A percentile compares a stretch with the other conserved stretches of the same genome.
Evolutionary conservation across 2,113 vertebrate genomes (phyloP).

Genomic region (Willisornis vidua): DNA sequence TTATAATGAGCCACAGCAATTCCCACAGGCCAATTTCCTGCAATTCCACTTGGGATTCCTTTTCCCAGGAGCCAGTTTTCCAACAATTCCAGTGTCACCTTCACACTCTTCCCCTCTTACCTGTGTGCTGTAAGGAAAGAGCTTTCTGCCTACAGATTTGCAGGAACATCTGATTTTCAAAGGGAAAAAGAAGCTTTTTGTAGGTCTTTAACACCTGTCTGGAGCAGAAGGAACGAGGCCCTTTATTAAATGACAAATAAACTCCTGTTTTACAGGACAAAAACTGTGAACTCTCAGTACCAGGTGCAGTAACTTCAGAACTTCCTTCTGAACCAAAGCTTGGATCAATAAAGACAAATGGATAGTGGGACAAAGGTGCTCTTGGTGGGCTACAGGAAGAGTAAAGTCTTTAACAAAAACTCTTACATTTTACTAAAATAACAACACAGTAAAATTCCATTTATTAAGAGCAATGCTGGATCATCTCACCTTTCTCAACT

Average conservation of each 20-base stretch:
- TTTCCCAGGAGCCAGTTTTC: neutral
- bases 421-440: neutral
- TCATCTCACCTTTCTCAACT: constrained; percentile 91
- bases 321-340: neutral
- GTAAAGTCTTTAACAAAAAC: neutral
- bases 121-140: neutral
- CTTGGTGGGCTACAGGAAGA: neutral
- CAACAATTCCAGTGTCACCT: neutral
- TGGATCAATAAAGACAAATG: neutral
- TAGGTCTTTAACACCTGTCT: neutral
- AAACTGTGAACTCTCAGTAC: neutral
- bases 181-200: rapidly evolving
- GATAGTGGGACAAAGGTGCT: neutral
- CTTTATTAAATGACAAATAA: neutral
- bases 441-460: neutral
- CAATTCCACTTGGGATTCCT: neutral
- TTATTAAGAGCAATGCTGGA: neutral
- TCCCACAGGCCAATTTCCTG: neutral
- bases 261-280: neutral
- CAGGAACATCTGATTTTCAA: neutral
- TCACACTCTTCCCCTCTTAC: neutral
- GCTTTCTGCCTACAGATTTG: neutral
- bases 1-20: neutral
- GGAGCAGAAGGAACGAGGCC: neutral
- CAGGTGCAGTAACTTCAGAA: neutral